Conservation (phyloP, 1,140 invertebrate species). For the Camponotus pennsylvanicus region DNA sequence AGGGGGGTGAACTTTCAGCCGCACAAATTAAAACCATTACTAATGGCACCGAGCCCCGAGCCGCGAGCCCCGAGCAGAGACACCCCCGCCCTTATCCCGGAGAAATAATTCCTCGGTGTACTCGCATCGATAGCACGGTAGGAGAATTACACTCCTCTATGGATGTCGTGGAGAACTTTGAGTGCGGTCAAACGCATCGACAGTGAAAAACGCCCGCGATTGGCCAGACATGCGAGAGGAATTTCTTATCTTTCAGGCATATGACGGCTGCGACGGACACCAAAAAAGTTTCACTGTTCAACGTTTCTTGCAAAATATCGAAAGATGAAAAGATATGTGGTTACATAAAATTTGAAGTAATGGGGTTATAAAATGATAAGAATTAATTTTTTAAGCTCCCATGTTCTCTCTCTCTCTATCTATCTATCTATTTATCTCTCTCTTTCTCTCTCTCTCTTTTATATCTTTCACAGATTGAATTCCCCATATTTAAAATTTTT, state of each 20-base stretch:
- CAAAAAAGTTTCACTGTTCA: background rate
- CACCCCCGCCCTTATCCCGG: background rate
- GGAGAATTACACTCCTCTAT: conserved; percentile 47
- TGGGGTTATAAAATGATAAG: background rate
- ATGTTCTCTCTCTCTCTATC: no score
- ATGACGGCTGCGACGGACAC: background rate
- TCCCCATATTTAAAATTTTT: background rate
- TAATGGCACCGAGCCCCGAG: conserved; percentile 55
- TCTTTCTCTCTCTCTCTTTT: no score
- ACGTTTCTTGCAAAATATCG: background rate
- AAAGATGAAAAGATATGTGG: background rate
- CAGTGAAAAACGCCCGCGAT: conserved; percentile 42
- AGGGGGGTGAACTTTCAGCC: conserved; percentile 43
- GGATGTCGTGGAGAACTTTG: conserved; percentile 25
- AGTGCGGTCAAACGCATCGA: conserved; percentile 50
- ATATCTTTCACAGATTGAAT: background rate
- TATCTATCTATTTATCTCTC: no score
- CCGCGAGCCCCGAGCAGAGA: background rate
- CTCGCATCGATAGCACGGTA: conserved; percentile 53
- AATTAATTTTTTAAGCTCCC: background rate
- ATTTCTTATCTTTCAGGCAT: conserved; percentile 50
- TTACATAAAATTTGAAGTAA: background rate
- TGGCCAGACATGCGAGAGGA: conserved; percentile 22
- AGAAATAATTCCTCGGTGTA: conserved; percentile 59
- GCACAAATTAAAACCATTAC: conserved; percentile 69